A percentile compares a stretch with the other conserved stretches of the same genome.
Evolutionary conservation across 2,797 vertebrate genomes (phyloP).

Genomic region (Miichthys miiuy): DNA sequence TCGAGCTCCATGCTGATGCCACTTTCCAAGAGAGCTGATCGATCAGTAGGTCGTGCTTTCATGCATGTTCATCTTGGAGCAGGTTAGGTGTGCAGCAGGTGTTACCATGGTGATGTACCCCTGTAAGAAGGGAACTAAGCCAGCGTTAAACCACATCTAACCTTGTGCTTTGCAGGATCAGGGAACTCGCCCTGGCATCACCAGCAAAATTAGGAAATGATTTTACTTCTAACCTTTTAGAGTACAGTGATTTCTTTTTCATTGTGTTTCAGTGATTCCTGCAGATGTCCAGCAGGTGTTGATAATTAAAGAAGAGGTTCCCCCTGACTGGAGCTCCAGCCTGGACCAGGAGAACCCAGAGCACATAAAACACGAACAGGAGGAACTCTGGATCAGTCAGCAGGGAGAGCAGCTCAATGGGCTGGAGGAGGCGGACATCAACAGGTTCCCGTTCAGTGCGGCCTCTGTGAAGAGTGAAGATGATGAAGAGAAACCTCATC

Average conservation of each 20-base stretch:
- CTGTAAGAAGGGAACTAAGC: too few relatives aligned
- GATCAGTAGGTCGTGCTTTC: too few relatives aligned
- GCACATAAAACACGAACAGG: constrained; percentile 24
- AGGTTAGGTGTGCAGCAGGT: too few relatives aligned
- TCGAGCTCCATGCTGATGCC: too few relatives aligned
- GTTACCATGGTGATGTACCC: too few relatives aligned
- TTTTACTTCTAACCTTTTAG: background rate
- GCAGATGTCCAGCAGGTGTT: constrained; percentile 23
- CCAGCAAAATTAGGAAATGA: background rate
- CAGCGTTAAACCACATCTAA: too few relatives aligned
- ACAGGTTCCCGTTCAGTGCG: background rate
- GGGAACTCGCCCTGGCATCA: too few relatives aligned
- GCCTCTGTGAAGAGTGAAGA: constrained; percentile 23
- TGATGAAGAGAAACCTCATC: constrained; percentile 17
- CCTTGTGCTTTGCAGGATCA: too few relatives aligned
- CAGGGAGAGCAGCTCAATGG: background rate
- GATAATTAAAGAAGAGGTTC: constrained; percentile 20
- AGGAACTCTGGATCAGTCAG: constrained; percentile 16
- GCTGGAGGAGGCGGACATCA: background rate
- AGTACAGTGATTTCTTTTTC: background rate
- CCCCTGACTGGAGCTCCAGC: background rate
- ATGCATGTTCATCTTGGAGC: too few relatives aligned
- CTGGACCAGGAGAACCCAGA: background rate
- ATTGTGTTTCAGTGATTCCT: constrained; percentile 28
- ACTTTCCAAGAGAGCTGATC: too few relatives aligned